A percentile compares a stretch with the other conserved stretches of the same genome.
Evolutionary conservation across 2,888 invertebrate species (phyloP).

Genomic region (Drosophila falleni): DNA sequence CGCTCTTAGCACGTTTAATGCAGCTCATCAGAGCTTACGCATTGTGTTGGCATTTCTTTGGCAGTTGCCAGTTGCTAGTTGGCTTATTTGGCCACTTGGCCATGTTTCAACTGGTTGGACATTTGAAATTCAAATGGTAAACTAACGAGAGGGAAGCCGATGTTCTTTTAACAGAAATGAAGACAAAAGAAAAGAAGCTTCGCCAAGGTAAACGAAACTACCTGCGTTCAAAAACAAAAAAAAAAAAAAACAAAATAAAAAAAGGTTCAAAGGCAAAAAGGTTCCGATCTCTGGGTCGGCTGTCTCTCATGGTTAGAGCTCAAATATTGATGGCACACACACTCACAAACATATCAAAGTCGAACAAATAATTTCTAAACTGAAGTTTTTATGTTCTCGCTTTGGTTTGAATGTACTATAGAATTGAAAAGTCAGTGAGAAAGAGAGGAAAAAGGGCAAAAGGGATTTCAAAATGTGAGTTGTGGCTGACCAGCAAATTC

Average conservation of each 20-base stretch:
- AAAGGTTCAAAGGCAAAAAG: slow-evolving; percentile 80
- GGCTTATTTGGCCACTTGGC: slow-evolving; percentile 51
- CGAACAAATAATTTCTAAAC: slow-evolving; percentile 63
- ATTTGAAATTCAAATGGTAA: slow-evolving; percentile 74
- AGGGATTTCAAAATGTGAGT: slow-evolving; percentile 3
- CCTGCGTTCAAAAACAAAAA: slow-evolving; percentile 49
- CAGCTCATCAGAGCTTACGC: slow-evolving; percentile 70
- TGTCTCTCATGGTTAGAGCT: slow-evolving; percentile 38
- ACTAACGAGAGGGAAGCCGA: slow-evolving; percentile 34
- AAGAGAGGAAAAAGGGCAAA: neutral
- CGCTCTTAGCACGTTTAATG: slow-evolving; percentile 60
- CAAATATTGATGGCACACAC: slow-evolving; percentile 57
- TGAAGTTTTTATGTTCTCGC: slow-evolving; percentile 54
- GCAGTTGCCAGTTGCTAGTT: neutral
- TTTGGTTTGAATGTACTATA: slow-evolving; percentile 25
- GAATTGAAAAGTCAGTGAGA: neutral
- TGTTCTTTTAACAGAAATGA: slow-evolving; percentile 37
- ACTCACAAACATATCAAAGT: slow-evolving; percentile 51
- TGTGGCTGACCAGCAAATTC: slow-evolving; percentile 35
- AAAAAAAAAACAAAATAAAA: slow-evolving; percentile 7
- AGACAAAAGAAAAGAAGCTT: slow-evolving; percentile 68
- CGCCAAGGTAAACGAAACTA: slow-evolving; percentile 51
- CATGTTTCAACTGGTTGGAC: slow-evolving; percentile 16
- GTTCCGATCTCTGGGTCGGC: slow-evolving; percentile 48
- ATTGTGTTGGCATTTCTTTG: slow-evolving; percentile 63